Base-by-base conservation (phyloP, 2,888 invertebrate species). In the Drosophila eohydei region DNA sequence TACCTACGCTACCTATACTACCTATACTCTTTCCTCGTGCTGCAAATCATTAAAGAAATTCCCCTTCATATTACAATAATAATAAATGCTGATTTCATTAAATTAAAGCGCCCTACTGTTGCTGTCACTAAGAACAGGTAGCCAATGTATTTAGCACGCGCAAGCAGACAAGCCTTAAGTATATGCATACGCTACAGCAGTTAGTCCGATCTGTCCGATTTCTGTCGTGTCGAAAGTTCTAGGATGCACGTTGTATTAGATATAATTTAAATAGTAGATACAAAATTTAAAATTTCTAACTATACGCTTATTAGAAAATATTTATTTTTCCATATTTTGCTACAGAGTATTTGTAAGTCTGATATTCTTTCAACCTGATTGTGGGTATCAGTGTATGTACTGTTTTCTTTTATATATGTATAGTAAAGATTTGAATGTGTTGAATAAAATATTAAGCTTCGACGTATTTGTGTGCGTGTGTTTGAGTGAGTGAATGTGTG, bases 381-480 rank as follows among this genome's bases (percentile, higher is more conserved):
- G 9, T 56, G 21, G 21, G 0, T 14, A 21, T 34, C 5, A 32
- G 3, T n/a, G 38, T 40, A 54, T 28, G 12, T n/a, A 28, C 21
- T 26, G 11, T n/a, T 32, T n/a, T n/a, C 26, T 21, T 63, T 12
- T 28, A 12, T 50, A 16, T 28, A 9, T 34, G 2, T 34, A 8
- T 56, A 11, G 11, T 11, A 8, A 65, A 38, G 4, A 14, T 43
- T 21, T 38, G 41, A 34, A 36, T 48, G 36, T 69, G 66, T 48
- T 64, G 57, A 64, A 58, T 54, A 57, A 63, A 54, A 60, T 32
- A 50, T 32, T 38, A 57, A 14, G 5, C n/a, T 12, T 50, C n/a
- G 9, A 38, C 11, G 52, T 1, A 21, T 21, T 21, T 69, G 48
- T 50, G 28, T 43, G 43, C 14, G 34, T 51, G 21, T 48, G 50